Conservation (phyloP, 2,113 vertebrate genomes). For the Dromiciops gliroides region DNA sequence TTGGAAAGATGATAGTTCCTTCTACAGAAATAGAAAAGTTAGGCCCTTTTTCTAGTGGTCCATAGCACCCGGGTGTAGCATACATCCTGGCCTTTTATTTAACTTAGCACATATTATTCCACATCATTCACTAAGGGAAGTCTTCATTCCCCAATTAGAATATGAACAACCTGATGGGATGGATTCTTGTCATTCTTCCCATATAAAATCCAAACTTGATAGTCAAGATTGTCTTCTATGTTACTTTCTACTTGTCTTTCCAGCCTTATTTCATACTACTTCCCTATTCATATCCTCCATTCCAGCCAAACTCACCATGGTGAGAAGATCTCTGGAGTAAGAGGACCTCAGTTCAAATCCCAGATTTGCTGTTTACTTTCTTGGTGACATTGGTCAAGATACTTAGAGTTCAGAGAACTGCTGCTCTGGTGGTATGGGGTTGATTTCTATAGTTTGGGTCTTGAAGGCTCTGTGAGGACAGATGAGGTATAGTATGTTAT, state of each 20-base stretch:
- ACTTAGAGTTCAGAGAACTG: background rate
- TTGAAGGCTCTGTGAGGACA: background rate
- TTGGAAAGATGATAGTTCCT: no score
- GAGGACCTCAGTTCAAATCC: background rate
- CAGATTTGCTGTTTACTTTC: background rate
- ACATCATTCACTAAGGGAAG: background rate
- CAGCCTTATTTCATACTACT: background rate
- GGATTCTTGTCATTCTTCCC: background rate
- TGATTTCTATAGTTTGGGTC: background rate
- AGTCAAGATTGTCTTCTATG: background rate
- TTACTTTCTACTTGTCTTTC: background rate
- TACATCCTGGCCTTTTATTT: background rate
- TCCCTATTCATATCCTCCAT: background rate
- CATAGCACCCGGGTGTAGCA: background rate
- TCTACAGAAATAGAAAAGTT: no score
- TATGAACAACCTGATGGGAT: background rate
- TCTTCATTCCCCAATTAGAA: background rate
- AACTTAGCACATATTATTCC: background rate
- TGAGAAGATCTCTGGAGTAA: background rate
- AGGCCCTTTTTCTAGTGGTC: no score
- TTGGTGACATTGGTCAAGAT: background rate
- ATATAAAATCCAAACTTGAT: background rate
- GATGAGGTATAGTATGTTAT: background rate
- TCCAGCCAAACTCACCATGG: background rate
- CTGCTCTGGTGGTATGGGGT: background rate